Evolutionary conservation across 2,113 vertebrate genomes (phyloP).

Genomic region (Uria aalge): DNA sequence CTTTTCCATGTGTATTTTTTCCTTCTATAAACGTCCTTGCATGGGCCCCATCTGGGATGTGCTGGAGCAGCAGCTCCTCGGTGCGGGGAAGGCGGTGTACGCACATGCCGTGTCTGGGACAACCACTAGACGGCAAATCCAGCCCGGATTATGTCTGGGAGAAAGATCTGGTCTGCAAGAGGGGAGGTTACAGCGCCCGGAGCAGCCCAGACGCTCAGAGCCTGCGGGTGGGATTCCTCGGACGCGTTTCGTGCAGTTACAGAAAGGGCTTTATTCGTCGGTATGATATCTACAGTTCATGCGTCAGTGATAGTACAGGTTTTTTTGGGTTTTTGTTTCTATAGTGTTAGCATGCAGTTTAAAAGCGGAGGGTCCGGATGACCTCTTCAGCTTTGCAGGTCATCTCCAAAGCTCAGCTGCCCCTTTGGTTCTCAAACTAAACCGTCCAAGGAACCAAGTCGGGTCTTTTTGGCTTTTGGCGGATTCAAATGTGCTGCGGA

Average conservation of each 20-base stretch:
- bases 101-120: neutral
- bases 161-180: neutral
- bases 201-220: neutral
- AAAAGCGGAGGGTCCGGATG: conserved; percentile 25
- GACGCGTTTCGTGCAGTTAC: conserved; percentile 4
- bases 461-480: neutral
- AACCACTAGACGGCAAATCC: conserved; percentile 53
- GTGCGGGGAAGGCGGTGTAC: neutral
- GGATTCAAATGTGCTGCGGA: neutral
- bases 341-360: conserved; percentile 60
- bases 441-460: neutral
- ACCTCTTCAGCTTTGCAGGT: neutral
- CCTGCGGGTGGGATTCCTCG: neutral
- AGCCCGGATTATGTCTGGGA: neutral
- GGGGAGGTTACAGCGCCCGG: fast-evolving
- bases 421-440: neutral
- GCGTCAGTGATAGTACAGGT: conserved; percentile 11
- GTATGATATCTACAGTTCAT: conserved; percentile 51
- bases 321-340: neutral
- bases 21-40: fast-evolving
- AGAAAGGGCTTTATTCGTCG: conserved; percentile 71
- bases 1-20: neutral
- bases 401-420: neutral
- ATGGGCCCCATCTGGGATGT: neutral
- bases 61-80: neutral